These are phyloP conservation scores for Aleiodes alternator DNA, from an alignment of 2,888 invertebrate genomes.

Conservation along the genomic window DNA sequence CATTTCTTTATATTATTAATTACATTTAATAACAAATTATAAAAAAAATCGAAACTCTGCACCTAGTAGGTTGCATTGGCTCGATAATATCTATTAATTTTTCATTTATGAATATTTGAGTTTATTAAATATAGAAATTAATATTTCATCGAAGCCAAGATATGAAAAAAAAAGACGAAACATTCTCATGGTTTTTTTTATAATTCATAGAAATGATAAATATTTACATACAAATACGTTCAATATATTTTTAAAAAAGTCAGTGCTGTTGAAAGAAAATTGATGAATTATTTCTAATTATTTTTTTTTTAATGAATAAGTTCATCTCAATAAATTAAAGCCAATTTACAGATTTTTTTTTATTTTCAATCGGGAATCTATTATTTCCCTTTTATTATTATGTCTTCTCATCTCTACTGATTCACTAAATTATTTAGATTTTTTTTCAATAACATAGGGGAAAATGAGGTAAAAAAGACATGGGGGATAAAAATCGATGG, in stretches of 20 bases:
- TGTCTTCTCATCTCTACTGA: neutral
- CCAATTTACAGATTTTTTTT: conserved; percentile 21
- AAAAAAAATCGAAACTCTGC: conserved; percentile 69
- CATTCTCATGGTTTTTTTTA: conserved; percentile 11
- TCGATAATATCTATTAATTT: conserved; percentile 22
- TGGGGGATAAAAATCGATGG: too few species aligned
- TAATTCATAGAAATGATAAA: conserved; percentile 71
- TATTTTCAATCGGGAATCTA: neutral
- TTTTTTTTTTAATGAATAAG: conserved; percentile 12
- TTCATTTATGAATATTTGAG: conserved; percentile 8
- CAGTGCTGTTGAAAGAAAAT: conserved; percentile 65
- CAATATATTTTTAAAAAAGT: conserved; percentile 62
- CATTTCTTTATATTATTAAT: conserved; percentile 61
- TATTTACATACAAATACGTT: conserved; percentile 61
- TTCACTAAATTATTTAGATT: conserved; percentile 13
- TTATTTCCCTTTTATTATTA: conserved; percentile 2
- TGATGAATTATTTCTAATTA: conserved; percentile 29
- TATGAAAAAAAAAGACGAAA: neutral
- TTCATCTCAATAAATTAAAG: conserved; percentile 25
- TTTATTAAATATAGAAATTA: conserved; percentile 20
- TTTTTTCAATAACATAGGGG: conserved; percentile 46
- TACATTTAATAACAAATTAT: conserved; percentile 75
- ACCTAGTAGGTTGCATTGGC: conserved; percentile 57
- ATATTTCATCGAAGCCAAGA: conserved; percentile 8
- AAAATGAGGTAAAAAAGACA: too few species aligned